phyloP scores from a whole-genome alignment of 1,140 invertebrate species.

The Vollenhovia emeryi region DNA sequence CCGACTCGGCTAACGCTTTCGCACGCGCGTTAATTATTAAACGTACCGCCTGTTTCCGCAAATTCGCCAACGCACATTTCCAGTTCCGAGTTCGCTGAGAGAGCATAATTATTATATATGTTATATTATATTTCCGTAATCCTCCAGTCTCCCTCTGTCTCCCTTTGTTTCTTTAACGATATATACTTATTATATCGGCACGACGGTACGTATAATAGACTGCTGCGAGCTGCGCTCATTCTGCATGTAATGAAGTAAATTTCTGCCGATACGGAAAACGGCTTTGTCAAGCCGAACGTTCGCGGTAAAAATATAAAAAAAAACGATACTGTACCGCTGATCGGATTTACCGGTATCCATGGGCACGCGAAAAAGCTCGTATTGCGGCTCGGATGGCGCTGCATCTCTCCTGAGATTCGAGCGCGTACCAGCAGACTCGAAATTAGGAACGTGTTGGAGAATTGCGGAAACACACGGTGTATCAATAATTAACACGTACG shows the following conservation, averaged over 20 bases:
- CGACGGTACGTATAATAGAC: too few species aligned
- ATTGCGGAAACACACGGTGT: background rate
- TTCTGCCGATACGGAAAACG: background rate
- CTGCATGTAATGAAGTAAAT: background rate
- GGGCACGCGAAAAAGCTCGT: background rate
- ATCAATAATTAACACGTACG: slow-evolving; percentile 40
- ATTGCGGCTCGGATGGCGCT: background rate
- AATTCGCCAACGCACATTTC: slow-evolving; percentile 15
- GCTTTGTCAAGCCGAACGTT: background rate
- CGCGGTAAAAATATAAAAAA: background rate
- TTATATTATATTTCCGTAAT: slow-evolving; percentile 12
- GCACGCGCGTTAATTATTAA: slow-evolving; percentile 5
- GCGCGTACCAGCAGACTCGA: background rate
- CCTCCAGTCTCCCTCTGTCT: background rate
- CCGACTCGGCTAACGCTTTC: background rate
- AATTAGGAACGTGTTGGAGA: slow-evolving; percentile 4
- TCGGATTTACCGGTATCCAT: background rate
- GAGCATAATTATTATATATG: background rate
- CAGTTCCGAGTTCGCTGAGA: background rate
- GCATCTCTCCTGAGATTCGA: background rate
- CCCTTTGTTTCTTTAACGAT: background rate
- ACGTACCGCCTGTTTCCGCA: background rate
- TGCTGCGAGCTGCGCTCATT: background rate
- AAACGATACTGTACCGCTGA: background rate
- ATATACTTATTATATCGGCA: background rate